Percentiles rank a stretch among this genome's conserved stretches.
Conservation (phyloP, 1,140 invertebrate genomes). For the Globodera ellingtonae region DNA sequence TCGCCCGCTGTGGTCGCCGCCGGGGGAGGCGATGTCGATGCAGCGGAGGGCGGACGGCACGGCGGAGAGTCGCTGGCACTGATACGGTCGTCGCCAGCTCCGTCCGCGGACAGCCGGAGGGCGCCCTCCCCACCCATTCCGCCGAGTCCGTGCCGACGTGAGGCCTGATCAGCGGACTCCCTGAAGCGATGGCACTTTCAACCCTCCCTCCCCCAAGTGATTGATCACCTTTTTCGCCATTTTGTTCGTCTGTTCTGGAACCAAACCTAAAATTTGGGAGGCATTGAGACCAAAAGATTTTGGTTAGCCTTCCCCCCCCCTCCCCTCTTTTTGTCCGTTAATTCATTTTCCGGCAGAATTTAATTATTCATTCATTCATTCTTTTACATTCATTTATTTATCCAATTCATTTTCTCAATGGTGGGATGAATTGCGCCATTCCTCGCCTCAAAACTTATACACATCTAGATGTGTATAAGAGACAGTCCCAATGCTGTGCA, state of each 20-base stretch:
- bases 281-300: no score
- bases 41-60: neutral
- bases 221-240: constrained; percentile 80
- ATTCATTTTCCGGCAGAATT: no score
- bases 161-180: constrained; percentile 25
- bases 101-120: no score
- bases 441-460: neutral
- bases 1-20: neutral
- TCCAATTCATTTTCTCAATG: constrained; percentile 1
- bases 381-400: neutral
- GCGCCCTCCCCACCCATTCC: neutral
- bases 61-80: neutral
- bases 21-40: neutral
- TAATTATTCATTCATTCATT: neutral
- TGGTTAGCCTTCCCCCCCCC: no score
- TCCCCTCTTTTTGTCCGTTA: no score
- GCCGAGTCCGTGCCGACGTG: neutral
- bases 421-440: neutral
- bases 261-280: constrained; percentile 80
- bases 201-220: neutral
- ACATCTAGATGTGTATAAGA: no score
- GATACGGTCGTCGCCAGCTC: neutral
- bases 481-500: constrained; percentile 1
- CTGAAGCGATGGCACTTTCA: neutral
- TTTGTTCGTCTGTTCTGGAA: constrained; percentile 99